Percentiles rank a stretch among this genome's conserved stretches.
phyloP scores from a whole-genome alignment of 2,888 invertebrate genomes.

The Ophion obscuratus region DNA sequence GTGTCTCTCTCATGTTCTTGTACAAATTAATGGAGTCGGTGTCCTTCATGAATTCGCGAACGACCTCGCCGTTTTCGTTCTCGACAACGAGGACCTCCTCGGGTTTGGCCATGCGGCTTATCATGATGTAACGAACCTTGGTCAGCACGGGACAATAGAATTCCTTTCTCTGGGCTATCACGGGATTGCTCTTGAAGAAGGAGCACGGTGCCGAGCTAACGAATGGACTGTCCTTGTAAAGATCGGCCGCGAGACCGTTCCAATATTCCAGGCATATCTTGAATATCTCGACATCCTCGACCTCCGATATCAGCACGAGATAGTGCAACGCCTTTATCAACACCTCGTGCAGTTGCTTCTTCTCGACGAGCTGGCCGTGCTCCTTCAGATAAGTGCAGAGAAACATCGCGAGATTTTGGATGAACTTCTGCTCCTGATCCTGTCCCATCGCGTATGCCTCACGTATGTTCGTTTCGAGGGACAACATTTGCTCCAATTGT shows the following conservation, averaged over 20 bases:
- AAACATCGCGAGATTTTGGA: slow-evolving; percentile 98
- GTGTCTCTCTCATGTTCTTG: slow-evolving; percentile 99
- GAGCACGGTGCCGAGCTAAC: slow-evolving; percentile 85
- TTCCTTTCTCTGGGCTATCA: slow-evolving; percentile 87
- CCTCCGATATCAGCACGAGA: slow-evolving; percentile 96
- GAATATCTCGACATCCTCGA: slow-evolving; percentile 99
- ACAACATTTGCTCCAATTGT: slow-evolving; percentile 96
- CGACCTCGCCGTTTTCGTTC: slow-evolving; percentile 99
- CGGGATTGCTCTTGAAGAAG: slow-evolving; percentile 78
- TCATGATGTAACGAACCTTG: slow-evolving; percentile 98
- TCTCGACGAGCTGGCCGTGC: slow-evolving; percentile 95
- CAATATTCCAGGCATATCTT: slow-evolving; percentile 99
- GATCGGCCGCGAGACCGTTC: slow-evolving; percentile 96
- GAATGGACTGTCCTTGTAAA: slow-evolving; percentile 95
- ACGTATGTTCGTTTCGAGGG: slow-evolving; percentile 95
- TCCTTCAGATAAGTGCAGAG: slow-evolving; percentile 98
- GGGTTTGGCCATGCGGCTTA: slow-evolving; percentile 99
- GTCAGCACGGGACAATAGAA: slow-evolving; percentile 93
- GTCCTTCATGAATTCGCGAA: slow-evolving; percentile 99
- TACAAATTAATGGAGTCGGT: slow-evolving; percentile 99
- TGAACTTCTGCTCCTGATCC: slow-evolving; percentile 99
- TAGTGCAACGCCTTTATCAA: slow-evolving; percentile 94
- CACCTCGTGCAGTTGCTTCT: slow-evolving; percentile 90
- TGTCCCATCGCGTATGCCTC: slow-evolving; percentile 96
- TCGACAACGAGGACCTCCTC: slow-evolving; percentile 99